A percentile compares a stretch with the other conserved stretches of the same genome.
Evolutionary conservation across 1,140 invertebrate species (phyloP).

Genomic region (Plodia interpunctella): DNA sequence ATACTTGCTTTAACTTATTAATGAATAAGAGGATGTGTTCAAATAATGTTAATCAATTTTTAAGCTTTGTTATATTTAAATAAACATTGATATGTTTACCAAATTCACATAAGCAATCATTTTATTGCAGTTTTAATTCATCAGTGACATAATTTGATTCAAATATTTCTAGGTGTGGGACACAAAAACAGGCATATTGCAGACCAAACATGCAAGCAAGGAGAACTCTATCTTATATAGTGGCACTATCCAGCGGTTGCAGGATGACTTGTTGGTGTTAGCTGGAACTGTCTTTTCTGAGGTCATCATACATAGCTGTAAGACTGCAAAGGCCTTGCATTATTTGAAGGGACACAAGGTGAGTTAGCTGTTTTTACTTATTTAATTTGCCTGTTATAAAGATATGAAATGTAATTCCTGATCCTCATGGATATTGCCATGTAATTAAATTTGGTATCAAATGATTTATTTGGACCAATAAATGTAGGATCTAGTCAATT

Average conservation of each 20-base stretch:
- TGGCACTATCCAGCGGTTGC: constrained; percentile 42
- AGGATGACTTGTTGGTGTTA: constrained; percentile 47
- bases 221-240: constrained; percentile 67
- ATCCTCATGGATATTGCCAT: too few species aligned
- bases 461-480: too few species aligned
- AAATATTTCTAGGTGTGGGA: constrained; percentile 48
- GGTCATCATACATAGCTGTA: constrained; percentile 45
- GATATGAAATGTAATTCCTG: too few species aligned
- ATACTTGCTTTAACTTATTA: too few species aligned
- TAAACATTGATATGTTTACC: too few species aligned
- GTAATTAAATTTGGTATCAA: too few species aligned
- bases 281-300: constrained; percentile 65
- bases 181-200: constrained; percentile 18
- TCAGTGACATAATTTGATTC: not conserved
- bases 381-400: constrained; percentile 4
- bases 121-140: not conserved
- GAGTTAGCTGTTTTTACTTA: constrained; percentile 4
- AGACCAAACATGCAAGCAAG: constrained; percentile 28
- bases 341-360: constrained; percentile 57
- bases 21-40: too few species aligned
- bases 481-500: too few species aligned
- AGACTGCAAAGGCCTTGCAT: constrained; percentile 38
- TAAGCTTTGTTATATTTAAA: too few species aligned
- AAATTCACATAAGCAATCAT: not conserved
- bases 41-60: too few species aligned